These are phyloP conservation scores for Theristicus caerulescens DNA, from an alignment of 2,113 vertebrate species.

Conservation along the genomic window DNA sequence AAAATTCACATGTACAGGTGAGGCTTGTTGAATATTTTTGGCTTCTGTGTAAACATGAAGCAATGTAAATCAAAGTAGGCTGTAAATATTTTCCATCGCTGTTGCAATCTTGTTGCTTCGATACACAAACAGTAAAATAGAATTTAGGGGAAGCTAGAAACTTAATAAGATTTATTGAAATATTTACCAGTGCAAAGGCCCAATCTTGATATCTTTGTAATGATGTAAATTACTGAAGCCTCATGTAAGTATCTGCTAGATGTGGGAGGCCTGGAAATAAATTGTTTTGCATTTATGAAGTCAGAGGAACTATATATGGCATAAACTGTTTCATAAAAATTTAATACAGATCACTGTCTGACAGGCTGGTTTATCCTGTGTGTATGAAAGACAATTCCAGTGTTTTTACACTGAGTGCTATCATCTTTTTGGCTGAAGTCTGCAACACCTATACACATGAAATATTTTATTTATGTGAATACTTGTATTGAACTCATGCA, in stretches of 20 bases:
- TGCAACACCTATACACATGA: not conserved
- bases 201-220: not conserved
- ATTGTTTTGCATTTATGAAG: not conserved
- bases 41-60: not conserved
- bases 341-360: not conserved
- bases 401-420: not conserved
- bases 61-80: not conserved
- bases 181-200: not conserved
- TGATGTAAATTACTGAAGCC: not conserved
- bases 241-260: not conserved
- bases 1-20: not conserved
- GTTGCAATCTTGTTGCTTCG: not conserved
- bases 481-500: not conserved
- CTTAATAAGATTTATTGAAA: not conserved
- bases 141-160: not conserved
- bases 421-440: not conserved
- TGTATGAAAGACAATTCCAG: not conserved
- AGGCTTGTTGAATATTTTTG: not conserved
- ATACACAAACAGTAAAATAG: not conserved
- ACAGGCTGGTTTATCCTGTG: not conserved
- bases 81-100: not conserved
- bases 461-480: not conserved
- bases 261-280: not conserved
- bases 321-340: not conserved
- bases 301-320: not conserved